Evolutionary conservation across 2,888 invertebrate species (phyloP).

Genomic region (Hydrotaea diabolus): DNA sequence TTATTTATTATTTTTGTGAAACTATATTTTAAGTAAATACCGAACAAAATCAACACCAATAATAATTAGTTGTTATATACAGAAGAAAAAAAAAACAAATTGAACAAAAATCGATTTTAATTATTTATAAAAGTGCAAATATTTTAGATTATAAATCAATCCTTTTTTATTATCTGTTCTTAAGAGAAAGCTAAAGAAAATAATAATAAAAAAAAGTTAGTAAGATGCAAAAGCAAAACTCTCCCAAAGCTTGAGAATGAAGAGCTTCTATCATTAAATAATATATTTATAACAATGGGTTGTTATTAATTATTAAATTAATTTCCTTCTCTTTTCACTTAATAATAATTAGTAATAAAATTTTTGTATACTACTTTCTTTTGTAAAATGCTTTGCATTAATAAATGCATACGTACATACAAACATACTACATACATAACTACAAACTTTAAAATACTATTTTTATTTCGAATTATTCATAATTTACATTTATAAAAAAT

Average conservation of each 20-base stretch:
- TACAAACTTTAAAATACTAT: background rate
- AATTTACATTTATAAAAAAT: constrained; percentile 16
- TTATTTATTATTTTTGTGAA: background rate
- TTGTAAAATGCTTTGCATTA: constrained; percentile 14
- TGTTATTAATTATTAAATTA: constrained; percentile 31
- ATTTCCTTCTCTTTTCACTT: constrained; percentile 14
- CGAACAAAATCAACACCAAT: constrained; percentile 63
- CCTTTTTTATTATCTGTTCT: constrained; percentile 1
- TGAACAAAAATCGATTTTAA: constrained; percentile 13
- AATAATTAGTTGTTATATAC: constrained; percentile 43
- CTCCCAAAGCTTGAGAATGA: constrained; percentile 6
- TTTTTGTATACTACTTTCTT: constrained; percentile 30
- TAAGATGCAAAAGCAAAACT: no score
- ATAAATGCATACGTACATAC: background rate
- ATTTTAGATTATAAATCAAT: constrained; percentile 27
- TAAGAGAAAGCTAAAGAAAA: background rate
- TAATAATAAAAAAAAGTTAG: constrained; percentile 8
- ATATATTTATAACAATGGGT: constrained; percentile 29
- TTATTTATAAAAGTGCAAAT: constrained; percentile 40
- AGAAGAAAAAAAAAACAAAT: background rate
- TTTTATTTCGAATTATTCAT: constrained; percentile 5
- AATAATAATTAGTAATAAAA: constrained; percentile 10
- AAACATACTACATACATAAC: background rate
- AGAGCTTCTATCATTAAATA: constrained; percentile 7
- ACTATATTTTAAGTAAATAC: constrained; percentile 53